Conservation (phyloP, 2,797 vertebrate species). For the Anguilla marmorata region DNA sequence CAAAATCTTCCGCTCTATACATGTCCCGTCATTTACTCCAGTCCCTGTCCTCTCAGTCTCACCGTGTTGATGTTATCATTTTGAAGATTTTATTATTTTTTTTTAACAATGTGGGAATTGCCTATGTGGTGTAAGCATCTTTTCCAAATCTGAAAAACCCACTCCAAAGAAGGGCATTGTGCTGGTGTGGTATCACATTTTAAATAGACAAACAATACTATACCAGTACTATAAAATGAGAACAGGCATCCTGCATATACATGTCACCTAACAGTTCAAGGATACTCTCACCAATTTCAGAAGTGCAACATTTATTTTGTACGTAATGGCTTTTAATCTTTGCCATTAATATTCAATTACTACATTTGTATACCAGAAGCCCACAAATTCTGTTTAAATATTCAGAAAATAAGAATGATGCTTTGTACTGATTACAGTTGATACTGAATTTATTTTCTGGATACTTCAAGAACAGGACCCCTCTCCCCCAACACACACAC, state of each 20-base stretch:
- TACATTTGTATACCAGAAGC: background rate
- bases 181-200: background rate
- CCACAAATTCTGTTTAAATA: background rate
- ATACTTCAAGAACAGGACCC: background rate
- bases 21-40: background rate
- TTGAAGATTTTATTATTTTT: background rate
- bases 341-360: background rate
- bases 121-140: background rate
- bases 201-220: background rate
- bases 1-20: background rate
- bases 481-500: background rate
- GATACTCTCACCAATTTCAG: background rate
- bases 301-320: background rate
- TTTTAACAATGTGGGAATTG: background rate
- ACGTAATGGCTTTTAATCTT: background rate
- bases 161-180: background rate
- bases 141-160: background rate
- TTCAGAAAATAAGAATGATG: background rate
- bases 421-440: background rate
- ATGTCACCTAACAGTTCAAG: background rate
- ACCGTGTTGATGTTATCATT: background rate
- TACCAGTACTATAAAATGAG: background rate
- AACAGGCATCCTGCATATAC: background rate
- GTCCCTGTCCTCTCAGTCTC: background rate
- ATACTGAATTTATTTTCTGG: background rate